Percentiles rank a stretch among this genome's conserved stretches.
Conservation (phyloP, 2,113 vertebrate genomes). For the Aepyceros melampus region DNA sequence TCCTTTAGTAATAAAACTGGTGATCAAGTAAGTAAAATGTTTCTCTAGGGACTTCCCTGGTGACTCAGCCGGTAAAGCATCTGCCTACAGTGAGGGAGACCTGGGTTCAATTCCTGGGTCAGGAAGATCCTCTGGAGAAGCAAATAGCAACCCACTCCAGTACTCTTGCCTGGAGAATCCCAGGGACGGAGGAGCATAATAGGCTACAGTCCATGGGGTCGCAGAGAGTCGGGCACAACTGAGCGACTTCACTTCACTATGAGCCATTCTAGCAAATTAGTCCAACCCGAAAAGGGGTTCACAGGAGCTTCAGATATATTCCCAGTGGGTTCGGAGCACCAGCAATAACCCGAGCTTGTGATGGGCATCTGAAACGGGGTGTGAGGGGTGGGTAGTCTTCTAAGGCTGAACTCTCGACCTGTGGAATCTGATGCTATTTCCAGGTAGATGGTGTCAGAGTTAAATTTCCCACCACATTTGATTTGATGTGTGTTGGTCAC, state of each 20-base stretch:
- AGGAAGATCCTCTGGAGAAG: no score
- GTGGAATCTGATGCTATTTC: neutral
- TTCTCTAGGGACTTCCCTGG: neutral
- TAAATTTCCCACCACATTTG: neutral
- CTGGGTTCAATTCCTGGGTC: no score
- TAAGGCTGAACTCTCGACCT: neutral
- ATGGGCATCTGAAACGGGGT: neutral
- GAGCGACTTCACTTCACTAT: neutral
- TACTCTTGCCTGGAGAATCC: no score
- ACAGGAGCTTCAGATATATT: neutral
- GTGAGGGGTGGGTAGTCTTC: neutral
- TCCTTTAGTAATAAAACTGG: neutral
- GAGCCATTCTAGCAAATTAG: neutral
- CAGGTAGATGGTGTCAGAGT: neutral
- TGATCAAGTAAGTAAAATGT: neutral
- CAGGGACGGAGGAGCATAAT: no score
- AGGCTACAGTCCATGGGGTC: no score
- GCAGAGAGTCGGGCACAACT: rapidly evolving
- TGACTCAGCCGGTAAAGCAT: no score
- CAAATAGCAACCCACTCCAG: no score
- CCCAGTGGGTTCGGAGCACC: neutral
- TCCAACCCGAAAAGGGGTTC: neutral
- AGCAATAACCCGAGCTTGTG: neutral
- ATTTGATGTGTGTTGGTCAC: neutral
- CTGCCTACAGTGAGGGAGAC: no score